Percentiles rank a stretch among this genome's conserved stretches.
Evolutionary conservation across 2,797 vertebrate genomes (phyloP).

Genomic region (Sebastes aleutianus): DNA sequence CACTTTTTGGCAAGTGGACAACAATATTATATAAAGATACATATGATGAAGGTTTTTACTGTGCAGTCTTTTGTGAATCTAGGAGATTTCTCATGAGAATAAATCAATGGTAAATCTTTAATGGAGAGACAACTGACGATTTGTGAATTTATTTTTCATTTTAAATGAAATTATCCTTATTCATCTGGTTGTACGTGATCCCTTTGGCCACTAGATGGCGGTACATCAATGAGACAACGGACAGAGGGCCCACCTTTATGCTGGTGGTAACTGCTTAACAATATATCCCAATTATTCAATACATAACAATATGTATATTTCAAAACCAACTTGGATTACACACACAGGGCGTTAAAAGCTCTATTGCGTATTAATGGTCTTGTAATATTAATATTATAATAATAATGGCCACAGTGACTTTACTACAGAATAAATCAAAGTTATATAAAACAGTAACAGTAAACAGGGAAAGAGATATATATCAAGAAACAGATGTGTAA

Average conservation of each 20-base stretch:
- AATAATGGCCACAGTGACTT: not conserved
- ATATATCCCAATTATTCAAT: no score
- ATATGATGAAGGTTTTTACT: not conserved
- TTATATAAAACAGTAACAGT: no score
- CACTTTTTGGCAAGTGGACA: no score
- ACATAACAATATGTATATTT: no score
- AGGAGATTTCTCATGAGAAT: not conserved
- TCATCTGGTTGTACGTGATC: not conserved
- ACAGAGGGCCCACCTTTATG: not conserved
- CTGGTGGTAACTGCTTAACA: not conserved
- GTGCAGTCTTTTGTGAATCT: not conserved
- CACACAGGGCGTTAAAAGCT: not conserved
- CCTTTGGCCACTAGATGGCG: slow-evolving; percentile 69
- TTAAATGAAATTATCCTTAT: not conserved
- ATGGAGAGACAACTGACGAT: not conserved
- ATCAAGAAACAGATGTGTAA: no score
- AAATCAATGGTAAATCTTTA: not conserved
- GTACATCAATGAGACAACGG: not conserved
- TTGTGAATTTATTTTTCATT: not conserved
- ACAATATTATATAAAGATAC: not conserved
- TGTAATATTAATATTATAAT: not conserved
- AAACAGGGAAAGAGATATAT: no score
- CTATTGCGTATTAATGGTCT: not conserved
- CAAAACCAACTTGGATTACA: no score
- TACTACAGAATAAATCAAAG: no score